Percentiles rank a stretch among this genome's conserved stretches.
These are phyloP conservation scores for Meloidogyne chitwoodi DNA, from an alignment of 1,140 invertebrate genomes.

Conservation along the genomic window DNA sequence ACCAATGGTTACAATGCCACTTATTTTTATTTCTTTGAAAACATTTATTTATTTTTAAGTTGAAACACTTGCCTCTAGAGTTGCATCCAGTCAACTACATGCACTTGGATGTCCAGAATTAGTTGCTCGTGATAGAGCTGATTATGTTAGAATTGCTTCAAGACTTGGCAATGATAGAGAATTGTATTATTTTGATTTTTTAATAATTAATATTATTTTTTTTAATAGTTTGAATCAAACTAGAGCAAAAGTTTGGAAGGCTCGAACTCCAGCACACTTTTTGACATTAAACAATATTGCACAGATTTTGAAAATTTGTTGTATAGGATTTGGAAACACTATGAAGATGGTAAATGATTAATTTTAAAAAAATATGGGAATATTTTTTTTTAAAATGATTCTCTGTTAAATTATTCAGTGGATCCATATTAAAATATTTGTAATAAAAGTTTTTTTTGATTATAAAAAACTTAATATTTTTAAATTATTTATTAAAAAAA, in stretches of 20 bases:
- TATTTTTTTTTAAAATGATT: too few species aligned
- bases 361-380: neutral
- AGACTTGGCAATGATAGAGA: constrained; percentile 79
- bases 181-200: constrained; percentile 74
- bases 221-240: constrained; percentile 85
- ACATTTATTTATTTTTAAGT: constrained; percentile 38
- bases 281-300: constrained; percentile 85
- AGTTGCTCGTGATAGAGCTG: constrained; percentile 77
- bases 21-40: constrained; percentile 58
- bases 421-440: too few species aligned
- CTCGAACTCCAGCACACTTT: constrained; percentile 80
- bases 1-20: constrained; percentile 88
- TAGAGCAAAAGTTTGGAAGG: constrained; percentile 86
- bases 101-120: constrained; percentile 89
- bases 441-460: too few species aligned
- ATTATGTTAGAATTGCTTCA: constrained; percentile 90
- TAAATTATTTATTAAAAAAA: too few species aligned
- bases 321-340: constrained; percentile 78
- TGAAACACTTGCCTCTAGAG: constrained; percentile 91
- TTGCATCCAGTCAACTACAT: constrained; percentile 89
- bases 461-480: too few species aligned
- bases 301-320: constrained; percentile 81
- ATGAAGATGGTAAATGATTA: constrained; percentile 63
- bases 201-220: constrained; percentile 55
- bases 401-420: too few species aligned